These are phyloP conservation scores for Eretmochelys imbricata DNA, from an alignment of 2,113 vertebrate genomes.

Conservation along the genomic window DNA sequence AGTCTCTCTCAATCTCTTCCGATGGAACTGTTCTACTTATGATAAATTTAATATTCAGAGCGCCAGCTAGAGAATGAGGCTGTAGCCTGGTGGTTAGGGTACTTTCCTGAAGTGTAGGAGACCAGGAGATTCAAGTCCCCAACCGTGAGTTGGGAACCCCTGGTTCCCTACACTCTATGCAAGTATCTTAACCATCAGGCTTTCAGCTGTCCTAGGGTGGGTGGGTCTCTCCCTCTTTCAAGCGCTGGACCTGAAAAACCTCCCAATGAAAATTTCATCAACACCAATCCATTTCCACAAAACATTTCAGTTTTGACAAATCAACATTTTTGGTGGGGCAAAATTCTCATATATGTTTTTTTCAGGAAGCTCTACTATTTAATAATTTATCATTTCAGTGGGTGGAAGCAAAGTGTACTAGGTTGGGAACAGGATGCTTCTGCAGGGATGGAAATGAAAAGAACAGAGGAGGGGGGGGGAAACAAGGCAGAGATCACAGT, in stretches of 20 bases:
- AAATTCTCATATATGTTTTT: neutral
- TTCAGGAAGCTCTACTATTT: neutral
- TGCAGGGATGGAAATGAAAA: neutral
- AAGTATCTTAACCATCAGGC: neutral
- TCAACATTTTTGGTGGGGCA: neutral
- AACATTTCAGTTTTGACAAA: neutral
- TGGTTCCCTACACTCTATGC: neutral
- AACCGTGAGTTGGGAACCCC: neutral
- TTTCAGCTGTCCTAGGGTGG: neutral
- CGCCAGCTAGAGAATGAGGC: neutral
- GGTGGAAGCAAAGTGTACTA: neutral
- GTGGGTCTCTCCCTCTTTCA: neutral
- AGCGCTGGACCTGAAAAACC: neutral
- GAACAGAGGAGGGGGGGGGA: neutral
- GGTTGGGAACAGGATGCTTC: neutral
- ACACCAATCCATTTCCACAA: neutral
- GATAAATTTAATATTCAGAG: neutral
- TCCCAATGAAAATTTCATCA: neutral
- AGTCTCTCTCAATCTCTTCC: neutral
- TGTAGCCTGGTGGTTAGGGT: neutral
- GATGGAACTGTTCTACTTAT: neutral
- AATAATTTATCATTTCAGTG: neutral
- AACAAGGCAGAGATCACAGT: neutral
- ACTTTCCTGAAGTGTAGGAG: neutral
- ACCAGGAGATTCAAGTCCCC: neutral